Base-by-base conservation (phyloP, 2,888 invertebrate genomes). In the Melinopterus prodromus region DNA sequence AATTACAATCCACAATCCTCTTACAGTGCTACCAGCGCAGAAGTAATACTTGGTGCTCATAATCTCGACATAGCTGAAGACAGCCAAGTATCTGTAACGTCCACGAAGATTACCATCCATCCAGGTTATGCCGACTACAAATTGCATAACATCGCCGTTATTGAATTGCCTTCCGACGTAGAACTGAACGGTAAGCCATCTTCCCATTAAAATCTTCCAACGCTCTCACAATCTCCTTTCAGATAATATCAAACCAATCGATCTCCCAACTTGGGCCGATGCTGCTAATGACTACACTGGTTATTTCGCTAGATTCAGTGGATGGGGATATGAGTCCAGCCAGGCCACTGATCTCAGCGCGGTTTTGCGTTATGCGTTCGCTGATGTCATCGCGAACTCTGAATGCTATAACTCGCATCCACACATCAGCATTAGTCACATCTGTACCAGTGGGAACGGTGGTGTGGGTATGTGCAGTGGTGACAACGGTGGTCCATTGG, bases 391-490 rank as follows among this genome's bases (percentile, higher is more conserved):
- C 6, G 36, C 72, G 9, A 77, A 77, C 14, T 35, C 35, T 7
- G 15, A 5, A 15, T 79, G 79, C 69, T 16, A 69, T 16, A 1
- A 16, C 12, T 36, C 37, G 12, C 77, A 35, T 16, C 85, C 72
- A 9, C 35, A 69, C 7, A 70, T 79, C 36, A 53, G 15, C 71
- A 7, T 16, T 69, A 69, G 36, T 15, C 90, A 91, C 82, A 83
- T 92, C 7, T 92, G 92, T 82, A 90, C 90, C 36, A 86, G 87
- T 16, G 91, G 91, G 0, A 80, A 83, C 0, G 86, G 87, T 0
- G 87, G 88, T 0, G 88, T 87, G 14, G 90, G 91, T 0, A 90
- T 90, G 2, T 92, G 92, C 81, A 90, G 89, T 38, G 91, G 90
- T 0, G 91, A 91, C 81, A 90, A 90, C 14, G 90, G 89, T 72